Evolutionary conservation across 1,140 invertebrate species (phyloP).

Genomic region (Trissolcus basalis): DNA sequence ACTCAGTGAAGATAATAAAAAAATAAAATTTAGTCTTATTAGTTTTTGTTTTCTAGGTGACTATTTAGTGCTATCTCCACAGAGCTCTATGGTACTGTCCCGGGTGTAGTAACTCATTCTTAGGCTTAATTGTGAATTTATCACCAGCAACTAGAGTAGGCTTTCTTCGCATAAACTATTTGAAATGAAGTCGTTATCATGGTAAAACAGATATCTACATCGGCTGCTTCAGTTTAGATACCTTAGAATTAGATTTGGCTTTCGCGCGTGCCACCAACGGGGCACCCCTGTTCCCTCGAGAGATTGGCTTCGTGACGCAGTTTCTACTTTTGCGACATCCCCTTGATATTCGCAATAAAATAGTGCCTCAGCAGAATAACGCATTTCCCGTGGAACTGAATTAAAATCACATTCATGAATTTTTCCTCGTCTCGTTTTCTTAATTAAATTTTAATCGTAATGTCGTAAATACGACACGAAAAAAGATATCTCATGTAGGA

Average conservation of each 20-base stretch:
- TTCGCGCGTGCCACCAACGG: conserved; percentile 50
- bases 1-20: no score
- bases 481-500: neutral
- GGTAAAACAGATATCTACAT: conserved; percentile 51
- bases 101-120: conserved; percentile 16
- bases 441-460: conserved; percentile 23
- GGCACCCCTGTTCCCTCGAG: conserved; percentile 51
- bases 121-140: conserved; percentile 49
- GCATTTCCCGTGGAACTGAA: conserved; percentile 14
- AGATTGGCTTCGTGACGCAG: conserved; percentile 41
- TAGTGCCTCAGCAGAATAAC: conserved; percentile 22
- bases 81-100: conserved; percentile 11
- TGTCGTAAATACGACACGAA: conserved; percentile 5
- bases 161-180: conserved; percentile 39
- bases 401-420: conserved; percentile 25
- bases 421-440: conserved; percentile 11
- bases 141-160: conserved; percentile 20
- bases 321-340: conserved; percentile 39
- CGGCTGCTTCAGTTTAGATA: conserved; percentile 49
- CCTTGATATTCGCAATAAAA: conserved; percentile 26
- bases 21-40: no score
- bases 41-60: no score
- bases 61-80: neutral
- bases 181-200: conserved; percentile 44
- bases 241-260: conserved; percentile 55